Evolutionary conservation across 2,797 vertebrate genomes (phyloP).

Genomic region (Trematomus bernacchii): DNA sequence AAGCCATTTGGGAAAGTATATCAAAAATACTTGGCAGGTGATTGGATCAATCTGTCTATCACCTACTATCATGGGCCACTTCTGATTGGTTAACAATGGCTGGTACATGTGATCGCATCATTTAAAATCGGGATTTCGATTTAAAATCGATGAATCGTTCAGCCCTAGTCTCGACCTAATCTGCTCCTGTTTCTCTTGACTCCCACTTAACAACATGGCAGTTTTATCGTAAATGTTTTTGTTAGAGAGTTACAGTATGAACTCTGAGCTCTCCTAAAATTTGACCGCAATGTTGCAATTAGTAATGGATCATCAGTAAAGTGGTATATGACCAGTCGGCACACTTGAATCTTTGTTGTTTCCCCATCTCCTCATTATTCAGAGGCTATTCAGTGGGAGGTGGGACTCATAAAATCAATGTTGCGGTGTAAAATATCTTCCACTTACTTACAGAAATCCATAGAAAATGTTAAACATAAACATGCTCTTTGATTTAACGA

Average conservation of each 20-base stretch:
- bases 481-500: neutral
- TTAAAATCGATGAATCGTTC: no score
- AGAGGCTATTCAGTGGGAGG: slow-evolving; percentile 11
- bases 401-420: slow-evolving; percentile 21
- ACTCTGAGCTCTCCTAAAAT: neutral
- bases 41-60: no score
- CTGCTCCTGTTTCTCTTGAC: neutral
- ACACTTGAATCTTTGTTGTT: slow-evolving; percentile 6
- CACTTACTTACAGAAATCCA: neutral
- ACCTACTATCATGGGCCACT: no score
- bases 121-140: no score
- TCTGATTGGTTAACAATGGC: no score
- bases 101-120: no score
- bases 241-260: neutral
- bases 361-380: slow-evolving; percentile 12
- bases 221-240: no score
- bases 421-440: slow-evolving; percentile 3
- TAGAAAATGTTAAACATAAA: neutral
- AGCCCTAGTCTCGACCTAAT: slow-evolving; percentile 23
- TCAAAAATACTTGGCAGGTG: no score
- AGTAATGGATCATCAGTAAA: slow-evolving; percentile 15
- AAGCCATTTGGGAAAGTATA: no score
- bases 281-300: neutral
- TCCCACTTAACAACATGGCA: neutral
- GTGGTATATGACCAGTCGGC: neutral